phyloP scores from a whole-genome alignment of 2,113 vertebrate genomes.

The Clarias batrachus region DNA sequence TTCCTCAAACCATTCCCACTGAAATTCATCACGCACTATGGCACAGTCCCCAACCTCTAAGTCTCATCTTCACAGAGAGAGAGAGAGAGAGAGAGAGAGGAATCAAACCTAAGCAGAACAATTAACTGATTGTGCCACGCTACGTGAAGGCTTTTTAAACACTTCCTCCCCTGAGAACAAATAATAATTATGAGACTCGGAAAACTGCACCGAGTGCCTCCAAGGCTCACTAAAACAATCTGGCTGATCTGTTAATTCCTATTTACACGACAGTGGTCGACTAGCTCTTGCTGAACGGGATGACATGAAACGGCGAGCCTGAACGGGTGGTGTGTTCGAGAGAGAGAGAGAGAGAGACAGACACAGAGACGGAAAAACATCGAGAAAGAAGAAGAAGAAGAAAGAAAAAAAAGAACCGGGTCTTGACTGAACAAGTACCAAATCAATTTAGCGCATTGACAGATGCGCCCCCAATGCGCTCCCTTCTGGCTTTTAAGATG shows the following conservation, averaged over 20 bases:
- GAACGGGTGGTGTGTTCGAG: not conserved
- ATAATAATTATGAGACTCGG: constrained; percentile 55
- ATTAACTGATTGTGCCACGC: constrained; percentile 51
- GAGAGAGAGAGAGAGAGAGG: constrained; percentile 8
- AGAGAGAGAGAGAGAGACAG: not conserved
- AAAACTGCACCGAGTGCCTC: constrained; percentile 40
- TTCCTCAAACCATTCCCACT: not conserved
- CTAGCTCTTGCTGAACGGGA: constrained; percentile 25
- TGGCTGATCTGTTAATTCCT: constrained; percentile 54
- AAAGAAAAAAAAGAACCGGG: not conserved
- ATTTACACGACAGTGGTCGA: constrained; percentile 48
- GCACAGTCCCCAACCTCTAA: not conserved
- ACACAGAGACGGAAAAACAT: too few relatives aligned
- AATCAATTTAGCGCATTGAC: constrained; percentile 12
- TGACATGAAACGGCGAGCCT: not conserved
- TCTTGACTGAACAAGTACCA: constrained; percentile 4
- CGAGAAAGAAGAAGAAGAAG: too few relatives aligned
- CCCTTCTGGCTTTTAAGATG: constrained; percentile 11
- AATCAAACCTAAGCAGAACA: constrained; percentile 28
- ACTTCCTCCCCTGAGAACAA: constrained; percentile 49
- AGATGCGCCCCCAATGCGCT: not conserved
- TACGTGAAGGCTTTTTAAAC: constrained; percentile 53
- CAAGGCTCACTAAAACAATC: constrained; percentile 51
- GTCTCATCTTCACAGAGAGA: not conserved
- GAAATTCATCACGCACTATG: not conserved